Evolutionary conservation across 2,113 vertebrate species (phyloP).

Genomic region (Sterna hirundo): DNA sequence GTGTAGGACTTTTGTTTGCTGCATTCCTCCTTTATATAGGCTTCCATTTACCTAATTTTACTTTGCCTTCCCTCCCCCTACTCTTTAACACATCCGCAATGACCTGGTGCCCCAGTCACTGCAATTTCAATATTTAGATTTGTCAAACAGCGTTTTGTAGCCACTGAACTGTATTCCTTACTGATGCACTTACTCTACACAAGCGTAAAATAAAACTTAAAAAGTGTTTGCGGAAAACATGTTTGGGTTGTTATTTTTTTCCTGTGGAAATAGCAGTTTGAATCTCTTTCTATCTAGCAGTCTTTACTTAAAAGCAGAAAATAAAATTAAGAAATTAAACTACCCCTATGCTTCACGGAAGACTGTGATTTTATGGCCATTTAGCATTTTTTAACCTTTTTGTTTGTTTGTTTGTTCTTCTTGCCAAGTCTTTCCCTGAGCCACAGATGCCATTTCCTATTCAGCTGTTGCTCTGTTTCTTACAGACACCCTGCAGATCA

Average conservation of each 20-base stretch:
- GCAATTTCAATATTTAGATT: not conserved
- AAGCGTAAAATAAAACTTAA: not conserved
- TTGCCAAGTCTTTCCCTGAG: conserved; percentile 61
- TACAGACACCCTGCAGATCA: conserved; percentile 54
- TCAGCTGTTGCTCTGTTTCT: conserved; percentile 64
- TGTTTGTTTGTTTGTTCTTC: conserved; percentile 40
- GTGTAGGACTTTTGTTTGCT: not conserved
- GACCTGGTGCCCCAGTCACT: not conserved
- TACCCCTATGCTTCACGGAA: not conserved
- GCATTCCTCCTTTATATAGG: not conserved
- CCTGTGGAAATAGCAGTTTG: not conserved
- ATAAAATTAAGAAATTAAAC: conserved; percentile 49
- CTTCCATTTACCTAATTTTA: not conserved
- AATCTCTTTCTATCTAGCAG: not conserved
- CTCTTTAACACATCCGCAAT: not conserved
- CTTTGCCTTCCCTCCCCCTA: not conserved
- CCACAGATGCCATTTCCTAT: conserved; percentile 58
- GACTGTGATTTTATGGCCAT: conserved; percentile 34
- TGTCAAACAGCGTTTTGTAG: not conserved
- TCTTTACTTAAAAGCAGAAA: conserved; percentile 29
- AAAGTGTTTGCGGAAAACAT: not conserved
- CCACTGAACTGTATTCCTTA: not conserved
- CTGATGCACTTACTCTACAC: not conserved
- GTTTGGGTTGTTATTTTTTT: not conserved
- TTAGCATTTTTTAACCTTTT: conserved; percentile 54